phyloP scores from a whole-genome alignment of 1,140 invertebrate genomes.

The Halictus rubicundus region DNA sequence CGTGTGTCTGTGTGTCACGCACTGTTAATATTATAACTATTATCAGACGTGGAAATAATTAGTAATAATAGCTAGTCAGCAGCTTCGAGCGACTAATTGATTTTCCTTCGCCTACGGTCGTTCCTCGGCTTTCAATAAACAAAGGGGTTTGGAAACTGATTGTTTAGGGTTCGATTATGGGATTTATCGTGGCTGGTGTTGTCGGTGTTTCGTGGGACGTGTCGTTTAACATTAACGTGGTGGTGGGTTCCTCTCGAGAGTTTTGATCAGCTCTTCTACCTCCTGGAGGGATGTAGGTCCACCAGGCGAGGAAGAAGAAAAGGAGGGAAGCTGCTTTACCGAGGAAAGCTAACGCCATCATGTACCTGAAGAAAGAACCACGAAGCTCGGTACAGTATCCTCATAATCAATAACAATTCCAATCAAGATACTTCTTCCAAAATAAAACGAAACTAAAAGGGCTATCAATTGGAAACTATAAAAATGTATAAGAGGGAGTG shows the following conservation, averaged over 20 bases:
- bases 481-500: too few relatives aligned
- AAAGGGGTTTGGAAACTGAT: background rate
- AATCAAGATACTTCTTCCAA: too few relatives aligned
- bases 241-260: constrained; percentile 54
- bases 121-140: background rate
- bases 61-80: background rate
- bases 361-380: constrained; percentile 81
- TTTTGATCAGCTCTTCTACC: constrained; percentile 62
- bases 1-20: too few relatives aligned
- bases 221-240: constrained; percentile 63
- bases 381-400: background rate
- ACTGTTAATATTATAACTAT: too few relatives aligned
- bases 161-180: constrained; percentile 42
- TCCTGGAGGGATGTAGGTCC: constrained; percentile 84
- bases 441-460: too few relatives aligned
- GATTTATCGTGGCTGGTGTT: constrained; percentile 45
- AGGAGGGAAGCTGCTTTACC: constrained; percentile 84
- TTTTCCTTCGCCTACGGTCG: background rate
- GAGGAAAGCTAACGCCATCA: constrained; percentile 84
- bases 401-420: background rate
- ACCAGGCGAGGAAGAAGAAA: constrained; percentile 87
- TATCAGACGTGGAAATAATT: too few relatives aligned
- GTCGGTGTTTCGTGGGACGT: constrained; percentile 38
- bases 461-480: too few relatives aligned
- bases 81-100: background rate